Conservation (phyloP, 2,888 invertebrate species). For the Caenorhabditis sp. region DNA sequence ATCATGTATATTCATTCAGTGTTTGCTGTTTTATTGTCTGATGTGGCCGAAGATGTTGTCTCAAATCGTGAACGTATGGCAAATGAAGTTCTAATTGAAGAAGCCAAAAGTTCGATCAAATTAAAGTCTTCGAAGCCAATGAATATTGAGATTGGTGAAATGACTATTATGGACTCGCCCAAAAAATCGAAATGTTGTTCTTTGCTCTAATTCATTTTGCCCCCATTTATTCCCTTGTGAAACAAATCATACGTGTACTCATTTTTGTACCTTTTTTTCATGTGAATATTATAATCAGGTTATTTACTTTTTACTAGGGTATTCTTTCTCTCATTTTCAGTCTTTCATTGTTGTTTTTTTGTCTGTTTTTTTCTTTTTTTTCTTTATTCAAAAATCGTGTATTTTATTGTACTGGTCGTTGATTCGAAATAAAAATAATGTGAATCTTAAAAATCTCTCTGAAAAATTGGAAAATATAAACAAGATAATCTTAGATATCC, state of each 20-base stretch:
- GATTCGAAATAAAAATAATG: background rate
- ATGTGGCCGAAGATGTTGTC: slow-evolving; percentile 28
- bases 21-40: slow-evolving; percentile 25
- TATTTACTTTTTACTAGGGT: background rate
- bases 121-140: slow-evolving; percentile 11
- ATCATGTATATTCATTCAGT: slow-evolving; percentile 17
- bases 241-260: background rate
- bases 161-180: background rate
- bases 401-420: background rate
- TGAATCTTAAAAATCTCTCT: background rate
- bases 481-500: background rate
- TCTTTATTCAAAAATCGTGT: background rate
- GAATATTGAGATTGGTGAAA: slow-evolving; percentile 4
- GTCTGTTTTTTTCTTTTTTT: background rate
- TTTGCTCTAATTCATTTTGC: slow-evolving; percentile 9
- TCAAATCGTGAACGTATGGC: slow-evolving; percentile 5
- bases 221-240: too few relatives aligned
- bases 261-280: too few relatives aligned
- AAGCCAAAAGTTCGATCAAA: slow-evolving; percentile 9
- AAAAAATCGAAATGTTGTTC: slow-evolving; percentile 34
- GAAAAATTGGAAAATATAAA: background rate
- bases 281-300: too few relatives aligned
- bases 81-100: slow-evolving; percentile 9
- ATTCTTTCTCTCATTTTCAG: background rate
- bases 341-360: background rate